Base-by-base conservation (phyloP, 1,140 invertebrate species). In the Zaprionus ghesquierei region DNA sequence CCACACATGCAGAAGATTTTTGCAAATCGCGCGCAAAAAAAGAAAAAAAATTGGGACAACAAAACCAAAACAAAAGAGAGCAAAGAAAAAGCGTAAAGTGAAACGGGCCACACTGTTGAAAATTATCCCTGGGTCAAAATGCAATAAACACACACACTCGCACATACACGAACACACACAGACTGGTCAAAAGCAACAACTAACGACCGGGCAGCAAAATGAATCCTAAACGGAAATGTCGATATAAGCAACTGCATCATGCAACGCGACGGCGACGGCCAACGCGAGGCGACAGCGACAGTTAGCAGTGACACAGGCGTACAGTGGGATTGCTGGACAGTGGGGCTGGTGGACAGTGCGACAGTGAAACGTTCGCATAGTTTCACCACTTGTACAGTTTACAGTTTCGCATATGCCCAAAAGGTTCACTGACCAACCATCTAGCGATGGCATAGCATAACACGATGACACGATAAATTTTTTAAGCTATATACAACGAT, bases 221-320 rank as follows among this genome's bases (percentile, higher is more conserved):
- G 84, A 87, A 87, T 87, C 79, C 82, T 89, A 89, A 87, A 89
- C 82, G 82, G 84, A 87, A 87, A 87, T 87, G 82, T 87, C 82
- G 79, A 87, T 87, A 87, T 87, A 82, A 87, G 82, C 81, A 87
- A 66, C 75, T 55, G 27, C 75, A 64, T 55, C 53, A 41, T 9
- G 5, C 33, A 50, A 10, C 69, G n/a, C n/a, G n/a, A n/a, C n/a
- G n/a, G n/a, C n/a, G 62, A 41, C 64, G 49, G 38, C 61, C 62
- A 41, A 63, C 38, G 68, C 33, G 50, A 74, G 62, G 70, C 61
- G 74, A 59, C 71, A 77, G 61, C 70, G 35, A 82, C 70, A 81
- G 70, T 82, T 78, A 82, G 79, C 75, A 60, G 33, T 25, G 65
- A 70, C 68, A 64, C 35, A 60, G 49, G 49, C 25, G 20, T 5